phyloP scores from a whole-genome alignment of 2,888 invertebrate species.

The Trypoxylon attenuatum region DNA sequence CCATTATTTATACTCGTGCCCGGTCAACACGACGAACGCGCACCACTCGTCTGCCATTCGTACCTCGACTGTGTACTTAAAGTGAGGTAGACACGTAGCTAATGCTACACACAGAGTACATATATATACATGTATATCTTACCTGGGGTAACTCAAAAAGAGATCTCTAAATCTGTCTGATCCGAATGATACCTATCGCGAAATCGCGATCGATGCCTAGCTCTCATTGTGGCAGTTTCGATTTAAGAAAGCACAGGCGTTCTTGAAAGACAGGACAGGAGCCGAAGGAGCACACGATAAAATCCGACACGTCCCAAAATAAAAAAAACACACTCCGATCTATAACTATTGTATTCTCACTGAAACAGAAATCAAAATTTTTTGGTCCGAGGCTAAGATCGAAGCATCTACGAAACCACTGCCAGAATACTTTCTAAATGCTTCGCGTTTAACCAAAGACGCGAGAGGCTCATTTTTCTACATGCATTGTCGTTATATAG shows the following conservation, averaged over 20 bases:
- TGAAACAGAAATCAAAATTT: constrained; percentile 67
- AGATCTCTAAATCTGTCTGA: constrained; percentile 1
- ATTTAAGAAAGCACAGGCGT: background rate
- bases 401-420: constrained; percentile 72
- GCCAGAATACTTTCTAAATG: constrained; percentile 71
- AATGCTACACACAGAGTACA: constrained; percentile 9
- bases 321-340: constrained; percentile 26
- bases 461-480: constrained; percentile 74
- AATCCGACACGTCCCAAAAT: constrained; percentile 12
- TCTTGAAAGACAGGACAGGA: background rate
- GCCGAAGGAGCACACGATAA: background rate
- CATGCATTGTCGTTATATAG: constrained; percentile 71
- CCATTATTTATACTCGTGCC: constrained; percentile 44
- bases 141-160: background rate
- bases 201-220: background rate
- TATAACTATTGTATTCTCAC: constrained; percentile 37
- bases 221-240: background rate
- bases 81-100: constrained; percentile 9
- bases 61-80: constrained; percentile 26
- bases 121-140: background rate
- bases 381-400: constrained; percentile 69
- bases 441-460: constrained; percentile 73
- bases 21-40: constrained; percentile 1
- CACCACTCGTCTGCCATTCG: background rate
- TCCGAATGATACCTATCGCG: no score